Percentiles rank a stretch among this genome's conserved stretches.
Conservation (phyloP, 1,140 invertebrate species). For the Macrosteles quadrilineatus region DNA sequence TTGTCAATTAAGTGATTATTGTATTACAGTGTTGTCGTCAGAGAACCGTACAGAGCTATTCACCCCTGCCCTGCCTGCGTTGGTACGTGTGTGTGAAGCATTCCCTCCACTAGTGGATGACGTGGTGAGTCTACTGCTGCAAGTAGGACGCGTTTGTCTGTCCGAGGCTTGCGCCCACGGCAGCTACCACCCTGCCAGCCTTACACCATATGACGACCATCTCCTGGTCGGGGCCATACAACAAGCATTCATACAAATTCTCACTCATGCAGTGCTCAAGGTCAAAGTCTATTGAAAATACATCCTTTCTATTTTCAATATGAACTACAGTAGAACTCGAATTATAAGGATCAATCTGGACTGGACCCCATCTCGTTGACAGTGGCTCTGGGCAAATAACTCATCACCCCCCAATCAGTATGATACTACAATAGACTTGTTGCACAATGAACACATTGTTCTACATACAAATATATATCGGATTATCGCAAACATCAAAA, state of each 20-base stretch:
- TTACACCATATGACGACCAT: background rate
- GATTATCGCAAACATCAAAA: too few relatives aligned
- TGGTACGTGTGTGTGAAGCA: constrained; percentile 84
- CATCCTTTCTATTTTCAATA: background rate
- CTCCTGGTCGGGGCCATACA: constrained; percentile 29
- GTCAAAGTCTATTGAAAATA: constrained; percentile 32
- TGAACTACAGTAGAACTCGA: background rate
- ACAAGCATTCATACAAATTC: constrained; percentile 30
- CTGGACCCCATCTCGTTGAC: too few relatives aligned
- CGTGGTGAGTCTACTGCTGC: constrained; percentile 78
- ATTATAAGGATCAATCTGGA: too few relatives aligned
- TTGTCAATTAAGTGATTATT: background rate
- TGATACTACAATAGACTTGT: too few relatives aligned
- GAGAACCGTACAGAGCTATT: constrained; percentile 79
- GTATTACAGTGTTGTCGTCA: constrained; percentile 69
- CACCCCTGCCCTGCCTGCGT: constrained; percentile 76
- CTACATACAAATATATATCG: too few relatives aligned
- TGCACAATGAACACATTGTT: too few relatives aligned
- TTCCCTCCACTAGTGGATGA: constrained; percentile 93
- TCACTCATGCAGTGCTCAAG: constrained; percentile 29
- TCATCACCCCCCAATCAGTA: too few relatives aligned
- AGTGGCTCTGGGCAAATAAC: too few relatives aligned
- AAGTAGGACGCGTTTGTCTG: constrained; percentile 81
- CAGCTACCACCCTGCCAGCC: constrained; percentile 10
- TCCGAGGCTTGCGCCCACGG: constrained; percentile 74